Base-by-base conservation (phyloP, 2,113 vertebrate species). In the Aramus guarauna region DNA sequence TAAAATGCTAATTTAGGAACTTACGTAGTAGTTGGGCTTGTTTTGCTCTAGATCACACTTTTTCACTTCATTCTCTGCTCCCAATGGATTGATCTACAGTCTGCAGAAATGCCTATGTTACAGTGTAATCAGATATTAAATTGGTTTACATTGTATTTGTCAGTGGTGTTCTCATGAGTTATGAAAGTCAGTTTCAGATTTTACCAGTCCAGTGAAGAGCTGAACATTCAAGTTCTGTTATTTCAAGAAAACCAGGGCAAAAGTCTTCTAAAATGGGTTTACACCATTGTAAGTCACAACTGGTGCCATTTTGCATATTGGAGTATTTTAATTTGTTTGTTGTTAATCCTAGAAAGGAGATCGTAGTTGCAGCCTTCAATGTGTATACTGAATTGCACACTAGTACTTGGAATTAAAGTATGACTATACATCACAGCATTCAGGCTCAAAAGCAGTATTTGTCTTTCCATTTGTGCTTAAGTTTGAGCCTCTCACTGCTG, bases 381-480 rank as follows among this genome's bases (percentile, higher is more conserved):
- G 1, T 1, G 2, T 39, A 56, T 34, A 77, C 30, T 16, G 47
- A 84, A 26, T 20, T 39, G 29, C 9, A 6, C 18, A 71, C 15
- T 47, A 30, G 23, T 26, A 88, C 27, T 48, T 53, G 41, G 53
- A 91, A 94, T 56, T 78, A 85, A 94, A 88, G 58, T 55, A 85
- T 26, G 45, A 48, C 83, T 96, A 88, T 36, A 77, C 1, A 9
- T 97, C 97, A 91, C 37, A 96, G 82, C 59, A 74, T 45, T 98
- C 98, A 3, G 97, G 91, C 74, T 98, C 97, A 90, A 99, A 99
- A 89, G 96, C 97, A 89, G 24, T 78, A 92, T 98, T 99, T 72
- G 97, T 91, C 89, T 96, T 97, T 56, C 98, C 98, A 34, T 90
- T 97, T 94, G 97, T 58, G 98, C 95, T 82, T 67, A 71, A 69